These are phyloP conservation scores for Drosophila ogumai DNA, from an alignment of 1,140 invertebrate species.

Conservation along the genomic window DNA sequence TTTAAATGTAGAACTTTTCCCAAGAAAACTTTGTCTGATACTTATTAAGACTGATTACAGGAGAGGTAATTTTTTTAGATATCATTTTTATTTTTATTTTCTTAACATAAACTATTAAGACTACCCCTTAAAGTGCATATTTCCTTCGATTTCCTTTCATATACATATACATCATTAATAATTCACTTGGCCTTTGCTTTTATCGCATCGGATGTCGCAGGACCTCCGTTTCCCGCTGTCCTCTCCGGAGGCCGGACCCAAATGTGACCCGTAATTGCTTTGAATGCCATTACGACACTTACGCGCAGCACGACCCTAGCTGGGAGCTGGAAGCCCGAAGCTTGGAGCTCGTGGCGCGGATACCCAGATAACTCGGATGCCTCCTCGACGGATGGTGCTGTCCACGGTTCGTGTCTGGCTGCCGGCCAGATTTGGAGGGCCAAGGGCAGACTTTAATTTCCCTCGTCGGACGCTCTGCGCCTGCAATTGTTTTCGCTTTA, in stretches of 20 bases:
- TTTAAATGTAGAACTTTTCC: not conserved
- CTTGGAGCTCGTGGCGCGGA: not conserved
- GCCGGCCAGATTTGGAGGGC: slow-evolving; percentile 55
- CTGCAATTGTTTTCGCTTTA: slow-evolving; percentile 80
- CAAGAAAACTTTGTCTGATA: not conserved
- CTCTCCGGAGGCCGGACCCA: slow-evolving; percentile 32
- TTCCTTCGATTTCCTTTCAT: slow-evolving; percentile 2
- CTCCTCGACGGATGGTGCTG: not conserved
- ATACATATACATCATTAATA: slow-evolving; percentile 56
- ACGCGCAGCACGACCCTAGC: slow-evolving; percentile 50
- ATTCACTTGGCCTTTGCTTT: slow-evolving; percentile 54
- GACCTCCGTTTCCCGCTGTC: slow-evolving; percentile 58
- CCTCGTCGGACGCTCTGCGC: slow-evolving; percentile 6
- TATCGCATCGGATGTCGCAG: slow-evolving; percentile 72
- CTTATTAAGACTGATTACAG: not conserved
- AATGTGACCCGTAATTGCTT: slow-evolving; percentile 82
- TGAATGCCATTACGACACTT: slow-evolving; percentile 83
- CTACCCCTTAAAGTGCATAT: not conserved
- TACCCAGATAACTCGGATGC: slow-evolving; percentile 6
- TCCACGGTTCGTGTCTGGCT: slow-evolving; percentile 42
- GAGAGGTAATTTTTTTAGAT: not conserved
- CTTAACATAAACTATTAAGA: too few relatives aligned
- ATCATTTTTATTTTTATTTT: too few relatives aligned
- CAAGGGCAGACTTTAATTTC: slow-evolving; percentile 37
- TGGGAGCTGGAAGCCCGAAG: not conserved